Evolutionary conservation across 2,113 vertebrate species (phyloP).

Genomic region (Mesocricetus auratus): DNA sequence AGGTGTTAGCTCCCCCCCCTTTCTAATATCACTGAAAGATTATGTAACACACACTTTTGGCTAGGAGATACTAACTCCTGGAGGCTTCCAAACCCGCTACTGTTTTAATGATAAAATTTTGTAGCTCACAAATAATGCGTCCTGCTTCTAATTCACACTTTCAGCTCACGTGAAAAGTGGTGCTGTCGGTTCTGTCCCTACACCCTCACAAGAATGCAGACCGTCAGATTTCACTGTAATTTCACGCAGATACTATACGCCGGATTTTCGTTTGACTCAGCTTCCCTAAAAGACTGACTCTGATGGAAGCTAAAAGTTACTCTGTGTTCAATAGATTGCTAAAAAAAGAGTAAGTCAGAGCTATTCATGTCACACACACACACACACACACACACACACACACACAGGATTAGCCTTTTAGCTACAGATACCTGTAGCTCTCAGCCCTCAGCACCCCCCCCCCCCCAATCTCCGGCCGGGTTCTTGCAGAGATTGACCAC

Average conservation of each 20-base stretch:
- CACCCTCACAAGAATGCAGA: background rate
- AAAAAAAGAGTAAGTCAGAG: background rate
- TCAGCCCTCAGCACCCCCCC: no score
- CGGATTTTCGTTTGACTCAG: background rate
- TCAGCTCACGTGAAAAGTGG: background rate
- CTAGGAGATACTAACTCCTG: background rate
- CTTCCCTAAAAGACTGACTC: background rate
- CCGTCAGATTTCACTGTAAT: background rate
- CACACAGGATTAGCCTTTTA: background rate
- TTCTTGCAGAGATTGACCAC: background rate
- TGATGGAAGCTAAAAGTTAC: background rate
- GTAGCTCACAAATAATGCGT: background rate
- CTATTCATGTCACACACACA: background rate
- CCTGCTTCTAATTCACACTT: background rate
- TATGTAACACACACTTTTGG: constrained; percentile 25
- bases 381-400: background rate
- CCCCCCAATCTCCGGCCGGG: background rate
- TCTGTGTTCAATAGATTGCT: background rate
- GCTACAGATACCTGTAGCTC: background rate
- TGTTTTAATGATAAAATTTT: constrained; percentile 54
- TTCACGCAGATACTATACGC: background rate
- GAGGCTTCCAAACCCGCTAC: constrained; percentile 37
- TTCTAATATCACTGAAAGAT: constrained; percentile 8
- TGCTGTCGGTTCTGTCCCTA: background rate
- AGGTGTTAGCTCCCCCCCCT: background rate